Base-by-base conservation (phyloP, 92 coral and sea anemone genomes). In the Bergia sp. region DNA sequence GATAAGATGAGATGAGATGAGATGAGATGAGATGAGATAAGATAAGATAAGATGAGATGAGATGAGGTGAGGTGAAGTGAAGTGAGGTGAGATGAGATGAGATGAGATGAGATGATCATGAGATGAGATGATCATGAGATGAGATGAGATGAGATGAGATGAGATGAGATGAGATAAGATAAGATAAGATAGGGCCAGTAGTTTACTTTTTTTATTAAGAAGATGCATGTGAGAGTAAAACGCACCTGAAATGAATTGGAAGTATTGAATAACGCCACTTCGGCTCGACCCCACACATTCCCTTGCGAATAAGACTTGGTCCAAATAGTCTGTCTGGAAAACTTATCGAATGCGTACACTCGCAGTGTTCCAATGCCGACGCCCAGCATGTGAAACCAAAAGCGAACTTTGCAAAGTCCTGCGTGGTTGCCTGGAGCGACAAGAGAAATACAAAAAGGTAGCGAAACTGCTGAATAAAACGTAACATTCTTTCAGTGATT, bases 341-440 rank as follows among this genome's bases (percentile, higher is more conserved):
- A 92, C n/a, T 90, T 81, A 58, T 95, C 98, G 58, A 78, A 76
- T 61, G 88, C 88, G 38, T 88, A 77, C 82, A 95, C 90, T 6
- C 98, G 93, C 6, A 95, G 93, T 7, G 88, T 40, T 15, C 98
- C 98, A 29, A 91, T 91, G 13, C 76, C 86, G 43, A 1, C 7
- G 58, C 98, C 98, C 15, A 5, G 29, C 96, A 95, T 91, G 87
- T 95, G 96, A 88, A 91, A 95, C 74, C 86, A 93, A 89, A 95
- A 95, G 29, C 98, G 92, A 5, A 95, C 87, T 85, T 87, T 91
- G 80, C 98, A 95, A 38, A 88, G 94, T 37, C 98, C 98, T 15
- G 85, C 91, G 90, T 93, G 94, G 65, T 95, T 81, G 20, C 98
- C 98, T 95, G 85, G 15, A 23, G 45, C 41, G 29, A 79, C 64